Evolutionary conservation across 2,797 vertebrate genomes (phyloP).

Genomic region (Onychomys arenicola): DNA sequence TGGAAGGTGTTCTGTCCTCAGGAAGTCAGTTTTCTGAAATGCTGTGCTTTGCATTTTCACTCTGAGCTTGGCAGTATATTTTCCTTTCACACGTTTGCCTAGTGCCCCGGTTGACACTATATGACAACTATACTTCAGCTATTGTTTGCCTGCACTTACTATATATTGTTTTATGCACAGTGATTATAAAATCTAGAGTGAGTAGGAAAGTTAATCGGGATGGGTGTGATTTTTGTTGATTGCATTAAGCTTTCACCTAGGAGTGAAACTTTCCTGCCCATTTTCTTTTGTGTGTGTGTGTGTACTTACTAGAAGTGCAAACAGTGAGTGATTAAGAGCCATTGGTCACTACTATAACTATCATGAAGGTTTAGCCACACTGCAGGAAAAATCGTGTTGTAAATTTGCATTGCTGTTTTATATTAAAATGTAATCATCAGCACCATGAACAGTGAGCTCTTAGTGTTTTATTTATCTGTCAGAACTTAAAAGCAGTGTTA

Average conservation of each 20-base stretch:
- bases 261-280: constrained; percentile 67
- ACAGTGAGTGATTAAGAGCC: constrained; percentile 66
- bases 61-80: constrained; percentile 82
- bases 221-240: constrained; percentile 77
- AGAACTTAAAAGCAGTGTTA: constrained; percentile 86
- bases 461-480: constrained; percentile 84
- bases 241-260: constrained; percentile 74
- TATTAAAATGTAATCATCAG: constrained; percentile 84
- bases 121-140: constrained; percentile 82
- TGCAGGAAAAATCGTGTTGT: constrained; percentile 76
- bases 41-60: constrained; percentile 78
- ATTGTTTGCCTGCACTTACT: constrained; percentile 86
- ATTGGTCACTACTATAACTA: constrained; percentile 71
- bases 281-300: neutral
- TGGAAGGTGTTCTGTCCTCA: constrained; percentile 28
- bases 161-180: constrained; percentile 83
- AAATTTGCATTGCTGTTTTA: constrained; percentile 82
- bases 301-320: constrained; percentile 79
- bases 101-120: constrained; percentile 86
- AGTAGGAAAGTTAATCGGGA: constrained; percentile 65
- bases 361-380: constrained; percentile 71
- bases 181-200: constrained; percentile 83
- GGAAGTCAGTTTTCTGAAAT: constrained; percentile 37
- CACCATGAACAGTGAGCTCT: constrained; percentile 81
- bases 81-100: constrained; percentile 88